These are phyloP conservation scores for Ctenochaetus hawaiiensis DNA, from an alignment of 2,797 vertebrate genomes.

Conservation along the genomic window DNA sequence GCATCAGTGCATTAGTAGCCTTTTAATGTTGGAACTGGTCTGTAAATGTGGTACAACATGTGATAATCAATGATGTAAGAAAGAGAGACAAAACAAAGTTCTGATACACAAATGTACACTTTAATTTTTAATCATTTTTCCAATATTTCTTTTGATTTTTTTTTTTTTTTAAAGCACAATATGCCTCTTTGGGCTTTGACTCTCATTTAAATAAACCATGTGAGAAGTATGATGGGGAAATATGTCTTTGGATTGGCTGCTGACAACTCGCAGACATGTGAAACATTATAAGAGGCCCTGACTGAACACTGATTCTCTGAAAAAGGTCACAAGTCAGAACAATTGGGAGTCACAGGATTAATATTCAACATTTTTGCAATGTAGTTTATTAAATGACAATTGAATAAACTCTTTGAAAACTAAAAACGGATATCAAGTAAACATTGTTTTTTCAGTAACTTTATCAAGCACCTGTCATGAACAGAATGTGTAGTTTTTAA, in stretches of 20 bases:
- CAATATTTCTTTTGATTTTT: too few species aligned
- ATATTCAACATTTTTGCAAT: neutral
- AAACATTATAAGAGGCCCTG: neutral
- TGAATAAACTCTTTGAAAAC: neutral
- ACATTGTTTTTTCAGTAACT: neutral
- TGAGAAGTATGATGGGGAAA: neutral
- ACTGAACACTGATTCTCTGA: neutral
- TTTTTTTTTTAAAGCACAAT: neutral
- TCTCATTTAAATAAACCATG: neutral
- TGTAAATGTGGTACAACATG: too few species aligned
- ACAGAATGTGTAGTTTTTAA: too few species aligned
- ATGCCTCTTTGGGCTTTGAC: neutral
- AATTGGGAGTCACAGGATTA: neutral
- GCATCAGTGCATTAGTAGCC: too few species aligned
- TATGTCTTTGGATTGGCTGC: too few species aligned
- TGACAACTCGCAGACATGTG: neutral
- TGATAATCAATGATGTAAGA: neutral
- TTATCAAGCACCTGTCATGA: too few species aligned
- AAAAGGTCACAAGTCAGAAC: neutral
- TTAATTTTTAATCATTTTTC: too few species aligned
- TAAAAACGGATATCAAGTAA: neutral
- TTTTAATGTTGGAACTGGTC: neutral
- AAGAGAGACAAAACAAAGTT: neutral
- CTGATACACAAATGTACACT: too few species aligned
- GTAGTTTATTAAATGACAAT: neutral